phyloP scores from a whole-genome alignment of 2,888 invertebrate genomes.

The Drosophila borealis region DNA sequence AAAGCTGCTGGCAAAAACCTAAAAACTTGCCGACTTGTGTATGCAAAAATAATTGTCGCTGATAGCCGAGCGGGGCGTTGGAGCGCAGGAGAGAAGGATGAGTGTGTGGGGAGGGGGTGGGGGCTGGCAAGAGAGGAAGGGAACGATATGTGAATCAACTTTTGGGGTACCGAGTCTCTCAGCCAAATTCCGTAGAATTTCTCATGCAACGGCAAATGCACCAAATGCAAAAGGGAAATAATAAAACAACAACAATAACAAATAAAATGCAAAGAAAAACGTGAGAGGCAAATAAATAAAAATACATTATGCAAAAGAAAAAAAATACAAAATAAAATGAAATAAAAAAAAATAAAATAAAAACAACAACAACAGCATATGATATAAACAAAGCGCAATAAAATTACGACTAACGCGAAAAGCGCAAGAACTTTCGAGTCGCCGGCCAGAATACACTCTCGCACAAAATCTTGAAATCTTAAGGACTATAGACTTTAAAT shows the following conservation, averaged over 20 bases:
- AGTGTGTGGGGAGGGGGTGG: background rate
- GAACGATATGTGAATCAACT: slow-evolving; percentile 62
- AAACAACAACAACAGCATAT: slow-evolving; percentile 27
- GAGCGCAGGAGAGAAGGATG: background rate
- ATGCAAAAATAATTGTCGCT: slow-evolving; percentile 56
- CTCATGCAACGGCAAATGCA: slow-evolving; percentile 58
- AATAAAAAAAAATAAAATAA: background rate
- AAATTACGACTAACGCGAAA: slow-evolving; percentile 36
- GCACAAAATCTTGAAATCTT: too few species aligned
- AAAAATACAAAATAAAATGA: slow-evolving; percentile 2
- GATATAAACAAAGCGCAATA: slow-evolving; percentile 65
- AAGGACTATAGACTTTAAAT: too few species aligned
- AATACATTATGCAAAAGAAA: slow-evolving; percentile 29
- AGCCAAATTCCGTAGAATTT: slow-evolving; percentile 60
- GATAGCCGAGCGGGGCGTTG: background rate
- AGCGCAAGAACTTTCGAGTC: background rate
- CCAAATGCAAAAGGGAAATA: slow-evolving; percentile 51
- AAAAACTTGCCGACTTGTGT: slow-evolving; percentile 19
- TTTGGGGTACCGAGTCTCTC: slow-evolving; percentile 24
- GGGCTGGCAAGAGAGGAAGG: slow-evolving; percentile 3
- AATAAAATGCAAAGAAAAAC: slow-evolving; percentile 16
- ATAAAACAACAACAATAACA: slow-evolving; percentile 16
- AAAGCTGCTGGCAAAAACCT: slow-evolving; percentile 12
- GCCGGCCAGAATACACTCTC: slow-evolving; percentile 14
- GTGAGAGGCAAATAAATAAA: slow-evolving; percentile 57